Evolutionary conservation across 2,797 vertebrate species (phyloP), one percentile per base, ranked within the genome.

Genomic region (Halcyon leucocephala): DNA sequence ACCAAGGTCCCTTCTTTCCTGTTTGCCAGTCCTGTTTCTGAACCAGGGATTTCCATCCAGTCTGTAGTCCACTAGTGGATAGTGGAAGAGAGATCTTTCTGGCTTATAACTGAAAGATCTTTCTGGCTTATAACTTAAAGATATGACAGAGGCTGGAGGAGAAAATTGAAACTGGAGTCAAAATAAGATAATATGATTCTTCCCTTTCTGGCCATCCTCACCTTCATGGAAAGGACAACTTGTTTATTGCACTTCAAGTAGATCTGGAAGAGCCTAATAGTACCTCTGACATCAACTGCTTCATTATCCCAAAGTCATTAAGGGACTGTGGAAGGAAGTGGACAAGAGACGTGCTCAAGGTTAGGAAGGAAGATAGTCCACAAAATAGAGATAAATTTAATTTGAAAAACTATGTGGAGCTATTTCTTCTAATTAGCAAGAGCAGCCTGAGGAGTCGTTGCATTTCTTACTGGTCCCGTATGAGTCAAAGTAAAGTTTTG

Each of bases 181-280:
- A 90, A 91, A 44, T 12, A 64, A 55, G 37, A 19, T 44, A 82
- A 22, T 20, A 24, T 58, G 55, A 91, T 79, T 37, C 52, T 64
- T 90, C 28, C 29, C 33, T 79, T 90, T 87, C 83, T 86, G 74
- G 48, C 71, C 81, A 92, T 61, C 28, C 67, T 71, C 67, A 92
- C 70, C 81, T 94, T 92, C 71, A 26, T 29, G 37, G 90, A 77
- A 84, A 94, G 77, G 72, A 89, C 51, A 86, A 88, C 42, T 76
- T 72, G 51, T 87, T 95, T 96, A 96, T 73, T 90, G 93, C 93
- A 77, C 72, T 58, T 79, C 62, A 49, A 94, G 58, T n/a, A 67
- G 73, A 49, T 86, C 73, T 92, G 69, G 31, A n/a, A 91, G 86
- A 77, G 77, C 66, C 89, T 83, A 89, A 88, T 28, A 28, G 78